Evolutionary conservation across 2,113 vertebrate genomes (phyloP).

Genomic region (Cyphomyrus plagiostoma): DNA sequence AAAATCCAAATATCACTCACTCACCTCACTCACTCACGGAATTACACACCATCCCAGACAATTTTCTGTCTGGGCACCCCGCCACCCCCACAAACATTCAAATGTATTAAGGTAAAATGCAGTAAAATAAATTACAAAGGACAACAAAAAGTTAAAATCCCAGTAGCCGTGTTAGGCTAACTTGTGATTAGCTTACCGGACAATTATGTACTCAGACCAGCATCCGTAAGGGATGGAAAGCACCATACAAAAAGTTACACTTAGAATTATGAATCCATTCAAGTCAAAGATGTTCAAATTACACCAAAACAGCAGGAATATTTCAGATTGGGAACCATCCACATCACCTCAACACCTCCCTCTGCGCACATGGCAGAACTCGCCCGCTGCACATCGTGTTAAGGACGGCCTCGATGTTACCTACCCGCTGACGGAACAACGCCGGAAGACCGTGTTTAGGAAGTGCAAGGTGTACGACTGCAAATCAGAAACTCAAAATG

Average conservation of each 20-base stretch:
- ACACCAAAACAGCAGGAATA: background rate
- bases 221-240: background rate
- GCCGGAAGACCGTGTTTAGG: background rate
- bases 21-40: background rate
- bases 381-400: background rate
- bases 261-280: background rate
- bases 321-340: background rate
- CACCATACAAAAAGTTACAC: background rate
- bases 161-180: background rate
- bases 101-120: background rate
- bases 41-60: background rate
- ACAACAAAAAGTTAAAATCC: background rate
- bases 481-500: constrained; percentile 11
- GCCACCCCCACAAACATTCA: background rate
- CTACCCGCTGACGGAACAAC: background rate
- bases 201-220: background rate
- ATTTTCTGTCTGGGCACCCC: background rate
- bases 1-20: background rate
- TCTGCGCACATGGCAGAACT: background rate
- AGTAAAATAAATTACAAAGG: background rate
- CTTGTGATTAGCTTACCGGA: background rate
- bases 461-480: background rate
- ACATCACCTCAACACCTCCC: background rate
- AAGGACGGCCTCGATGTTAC: background rate
- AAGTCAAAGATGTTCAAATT: background rate